Percentiles rank a stretch among this genome's conserved stretches.
These are phyloP conservation scores for Siderastrea siderea DNA, from an alignment of 92 coral and sea anemone genomes.

Conservation along the genomic window DNA sequence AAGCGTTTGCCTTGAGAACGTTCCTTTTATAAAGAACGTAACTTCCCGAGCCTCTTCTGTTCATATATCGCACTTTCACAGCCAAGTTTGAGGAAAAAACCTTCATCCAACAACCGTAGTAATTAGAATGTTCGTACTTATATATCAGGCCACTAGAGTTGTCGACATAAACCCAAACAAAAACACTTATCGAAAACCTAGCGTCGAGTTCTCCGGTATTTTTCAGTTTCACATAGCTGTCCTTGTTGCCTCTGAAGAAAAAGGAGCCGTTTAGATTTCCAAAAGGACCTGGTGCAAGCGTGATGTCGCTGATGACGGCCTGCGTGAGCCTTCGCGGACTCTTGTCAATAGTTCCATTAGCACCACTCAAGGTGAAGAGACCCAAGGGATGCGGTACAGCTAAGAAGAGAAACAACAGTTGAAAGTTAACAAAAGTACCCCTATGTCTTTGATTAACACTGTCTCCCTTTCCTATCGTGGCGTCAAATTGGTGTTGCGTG, in stretches of 20 bases:
- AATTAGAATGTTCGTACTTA: background rate
- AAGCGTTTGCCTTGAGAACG: slow-evolving; percentile 12
- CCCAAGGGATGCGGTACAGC: slow-evolving; percentile 31
- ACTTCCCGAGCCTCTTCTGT: background rate
- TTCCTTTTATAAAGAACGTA: slow-evolving; percentile 10
- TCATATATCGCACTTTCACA: slow-evolving; percentile 8
- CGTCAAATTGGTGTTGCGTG: too few species aligned
- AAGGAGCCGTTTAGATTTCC: slow-evolving; percentile 44
- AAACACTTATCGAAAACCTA: slow-evolving; percentile 24
- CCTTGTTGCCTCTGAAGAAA: slow-evolving; percentile 19
- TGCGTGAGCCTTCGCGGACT: slow-evolving; percentile 8
- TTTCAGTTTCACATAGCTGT: slow-evolving; percentile 18
- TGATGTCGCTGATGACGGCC: background rate
- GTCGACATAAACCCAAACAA: slow-evolving; percentile 14
- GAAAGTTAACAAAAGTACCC: too few species aligned
- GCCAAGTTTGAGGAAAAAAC: background rate
- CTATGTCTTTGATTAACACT: background rate
- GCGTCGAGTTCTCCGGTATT: slow-evolving; percentile 20
- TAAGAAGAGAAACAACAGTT: background rate
- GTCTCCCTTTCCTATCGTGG: background rate
- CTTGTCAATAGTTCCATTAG: slow-evolving; percentile 19
- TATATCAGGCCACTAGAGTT: slow-evolving; percentile 28
- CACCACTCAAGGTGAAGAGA: slow-evolving; percentile 27
- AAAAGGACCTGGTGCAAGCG: slow-evolving; percentile 44
- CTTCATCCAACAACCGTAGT: slow-evolving; percentile 3